Evolutionary conservation across 2,113 vertebrate genomes (phyloP).

Genomic region (Brachyistius frenatus): DNA sequence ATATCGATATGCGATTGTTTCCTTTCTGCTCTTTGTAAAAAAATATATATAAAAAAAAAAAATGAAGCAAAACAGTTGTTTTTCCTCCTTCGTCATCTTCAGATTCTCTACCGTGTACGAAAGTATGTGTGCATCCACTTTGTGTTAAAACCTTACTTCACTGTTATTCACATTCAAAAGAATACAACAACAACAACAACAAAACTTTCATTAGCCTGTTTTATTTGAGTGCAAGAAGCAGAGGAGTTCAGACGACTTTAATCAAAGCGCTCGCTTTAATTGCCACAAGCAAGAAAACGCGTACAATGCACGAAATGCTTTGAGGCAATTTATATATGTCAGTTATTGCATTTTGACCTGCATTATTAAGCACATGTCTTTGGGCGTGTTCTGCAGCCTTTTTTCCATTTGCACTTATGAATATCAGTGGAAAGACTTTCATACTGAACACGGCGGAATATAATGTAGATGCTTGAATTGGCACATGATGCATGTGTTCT

Average conservation of each 20-base stretch:
- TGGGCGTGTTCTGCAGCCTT: conserved; percentile 15
- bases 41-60: too few species aligned
- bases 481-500: background rate
- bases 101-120: background rate
- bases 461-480: background rate
- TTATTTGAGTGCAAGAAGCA: conserved; percentile 2
- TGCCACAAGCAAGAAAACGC: conserved; percentile 5
- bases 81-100: background rate
- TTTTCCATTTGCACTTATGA: conserved; percentile 6
- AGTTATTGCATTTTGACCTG: conserved; percentile 30
- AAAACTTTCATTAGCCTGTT: background rate
- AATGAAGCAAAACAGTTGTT: background rate
- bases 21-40: background rate
- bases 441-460: background rate
- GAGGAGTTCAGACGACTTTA: background rate
- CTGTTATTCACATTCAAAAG: background rate
- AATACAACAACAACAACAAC: background rate
- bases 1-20: background rate
- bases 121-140: background rate
- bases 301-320: background rate
- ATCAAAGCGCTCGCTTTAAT: background rate
- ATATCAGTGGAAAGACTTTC: conserved; percentile 5
- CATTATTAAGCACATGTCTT: conserved; percentile 37
- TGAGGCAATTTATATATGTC: conserved; percentile 21
- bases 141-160: background rate